Percentiles rank a stretch among this genome's conserved stretches.
Conservation (phyloP, 2,888 invertebrate genomes). For the Drosophila lacicola region DNA sequence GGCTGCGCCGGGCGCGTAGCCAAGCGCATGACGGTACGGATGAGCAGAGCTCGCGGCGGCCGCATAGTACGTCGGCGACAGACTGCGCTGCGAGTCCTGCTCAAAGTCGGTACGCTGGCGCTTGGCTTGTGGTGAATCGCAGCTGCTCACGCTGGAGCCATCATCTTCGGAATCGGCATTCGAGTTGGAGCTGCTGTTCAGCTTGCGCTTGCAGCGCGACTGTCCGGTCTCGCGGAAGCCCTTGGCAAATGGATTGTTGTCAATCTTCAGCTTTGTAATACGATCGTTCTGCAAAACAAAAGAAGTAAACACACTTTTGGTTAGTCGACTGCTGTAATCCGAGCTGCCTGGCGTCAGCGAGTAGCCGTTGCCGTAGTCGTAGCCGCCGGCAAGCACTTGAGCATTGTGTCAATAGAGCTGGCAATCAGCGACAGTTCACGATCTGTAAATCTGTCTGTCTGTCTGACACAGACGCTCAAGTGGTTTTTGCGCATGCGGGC, state of each 20-base stretch:
- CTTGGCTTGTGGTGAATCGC: constrained; percentile 73
- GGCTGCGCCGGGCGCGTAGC: constrained; percentile 35
- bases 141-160: constrained; percentile 79
- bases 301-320: constrained; percentile 13
- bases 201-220: constrained; percentile 90
- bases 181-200: constrained; percentile 81
- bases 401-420: constrained; percentile 22
- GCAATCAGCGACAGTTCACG: constrained; percentile 32
- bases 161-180: constrained; percentile 75
- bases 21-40: constrained; percentile 28
- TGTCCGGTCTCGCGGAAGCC: constrained; percentile 95
- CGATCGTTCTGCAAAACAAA: constrained; percentile 89
- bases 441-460: constrained; percentile 5
- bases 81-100: constrained; percentile 72
- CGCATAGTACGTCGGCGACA: constrained; percentile 61
- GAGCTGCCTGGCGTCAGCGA: constrained; percentile 60
- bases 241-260: constrained; percentile 97
- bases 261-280: constrained; percentile 95
- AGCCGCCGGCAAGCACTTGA: constrained; percentile 55
- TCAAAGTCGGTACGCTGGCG: constrained; percentile 82
- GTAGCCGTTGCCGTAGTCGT: constrained; percentile 4
- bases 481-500: constrained; percentile 56
- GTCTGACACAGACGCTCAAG: constrained; percentile 53
- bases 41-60: constrained; percentile 10
- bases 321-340: constrained; percentile 50